A percentile compares a stretch with the other conserved stretches of the same genome.
These are phyloP conservation scores for Arion vulgaris DNA, from an alignment of 1,140 invertebrate genomes.

Conservation along the genomic window DNA sequence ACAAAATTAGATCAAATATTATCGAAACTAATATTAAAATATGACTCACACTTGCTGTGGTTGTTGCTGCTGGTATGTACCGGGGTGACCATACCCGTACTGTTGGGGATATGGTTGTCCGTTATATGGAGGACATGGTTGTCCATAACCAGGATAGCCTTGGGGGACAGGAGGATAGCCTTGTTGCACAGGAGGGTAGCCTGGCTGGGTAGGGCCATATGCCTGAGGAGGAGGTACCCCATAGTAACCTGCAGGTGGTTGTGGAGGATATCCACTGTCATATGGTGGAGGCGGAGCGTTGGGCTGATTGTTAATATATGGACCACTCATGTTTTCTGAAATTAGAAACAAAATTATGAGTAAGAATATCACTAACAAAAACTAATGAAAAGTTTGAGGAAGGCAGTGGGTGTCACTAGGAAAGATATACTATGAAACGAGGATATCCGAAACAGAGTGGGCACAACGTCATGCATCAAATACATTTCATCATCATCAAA, in stretches of 20 bases:
- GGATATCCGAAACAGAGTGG: no score
- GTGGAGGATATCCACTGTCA: not conserved
- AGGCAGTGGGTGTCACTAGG: no score
- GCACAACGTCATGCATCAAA: no score
- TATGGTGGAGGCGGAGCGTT: not conserved
- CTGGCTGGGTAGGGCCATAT: not conserved
- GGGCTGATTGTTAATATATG: not conserved
- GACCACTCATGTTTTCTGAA: not conserved
- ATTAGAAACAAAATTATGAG: not conserved
- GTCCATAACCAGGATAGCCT: not conserved
- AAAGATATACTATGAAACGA: no score
- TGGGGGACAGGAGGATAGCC: not conserved
- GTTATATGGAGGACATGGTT: not conserved
- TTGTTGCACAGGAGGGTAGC: not conserved
- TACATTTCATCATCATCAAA: no score
- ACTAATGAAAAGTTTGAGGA: no score
- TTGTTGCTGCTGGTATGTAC: not conserved
- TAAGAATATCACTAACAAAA: not conserved
- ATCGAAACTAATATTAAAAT: not conserved
- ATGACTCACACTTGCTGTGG: constrained; percentile 13
- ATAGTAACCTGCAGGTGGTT: not conserved
- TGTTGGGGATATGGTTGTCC: not conserved
- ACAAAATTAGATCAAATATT: no score
- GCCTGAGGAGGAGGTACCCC: not conserved
- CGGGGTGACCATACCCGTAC: not conserved